A percentile compares a stretch with the other conserved stretches of the same genome.
Conservation (phyloP, 2,888 invertebrate species). For the Drosophila mercatorum region DNA sequence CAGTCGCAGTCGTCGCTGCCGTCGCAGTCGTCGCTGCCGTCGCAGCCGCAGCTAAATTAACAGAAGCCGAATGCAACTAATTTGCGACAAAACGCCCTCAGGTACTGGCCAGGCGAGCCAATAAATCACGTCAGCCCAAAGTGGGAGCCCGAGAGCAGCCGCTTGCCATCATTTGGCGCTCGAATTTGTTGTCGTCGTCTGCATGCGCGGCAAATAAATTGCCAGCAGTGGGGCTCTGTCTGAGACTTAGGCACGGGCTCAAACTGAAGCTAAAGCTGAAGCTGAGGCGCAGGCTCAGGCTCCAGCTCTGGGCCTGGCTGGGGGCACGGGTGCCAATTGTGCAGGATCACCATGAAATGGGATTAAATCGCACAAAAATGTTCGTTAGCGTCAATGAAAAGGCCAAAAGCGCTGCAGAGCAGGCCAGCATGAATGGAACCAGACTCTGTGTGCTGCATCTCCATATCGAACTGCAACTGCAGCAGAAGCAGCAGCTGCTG, state of each 20-base stretch:
- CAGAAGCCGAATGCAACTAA: constrained; percentile 81
- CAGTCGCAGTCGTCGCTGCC: constrained; percentile 34
- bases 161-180: constrained; percentile 79
- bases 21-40: constrained; percentile 36
- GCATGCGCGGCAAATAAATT: constrained; percentile 79
- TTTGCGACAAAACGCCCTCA: constrained; percentile 82
- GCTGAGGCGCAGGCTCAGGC: not conserved
- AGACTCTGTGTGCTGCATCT: constrained; percentile 45
- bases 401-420: constrained; percentile 66
- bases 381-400: constrained; percentile 81
- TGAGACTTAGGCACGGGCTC: constrained; percentile 44
- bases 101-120: constrained; percentile 68
- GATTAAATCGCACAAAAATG: constrained; percentile 84
- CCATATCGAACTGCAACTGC: constrained; percentile 47
- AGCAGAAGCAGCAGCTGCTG: not conserved
- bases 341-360: constrained; percentile 84
- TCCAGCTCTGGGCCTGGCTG: constrained; percentile 7
- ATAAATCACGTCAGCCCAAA: constrained; percentile 78
- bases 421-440: constrained; percentile 66
- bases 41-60: constrained; percentile 68
- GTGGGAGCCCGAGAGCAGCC: constrained; percentile 66
- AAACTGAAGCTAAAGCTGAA: constrained; percentile 10
- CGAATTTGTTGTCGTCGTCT: constrained; percentile 77
- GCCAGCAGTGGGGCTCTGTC: constrained; percentile 47
- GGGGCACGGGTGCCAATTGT: constrained; percentile 60